Evolutionary conservation across 2,888 invertebrate species (phyloP).

Genomic region (Patella caerulea): DNA sequence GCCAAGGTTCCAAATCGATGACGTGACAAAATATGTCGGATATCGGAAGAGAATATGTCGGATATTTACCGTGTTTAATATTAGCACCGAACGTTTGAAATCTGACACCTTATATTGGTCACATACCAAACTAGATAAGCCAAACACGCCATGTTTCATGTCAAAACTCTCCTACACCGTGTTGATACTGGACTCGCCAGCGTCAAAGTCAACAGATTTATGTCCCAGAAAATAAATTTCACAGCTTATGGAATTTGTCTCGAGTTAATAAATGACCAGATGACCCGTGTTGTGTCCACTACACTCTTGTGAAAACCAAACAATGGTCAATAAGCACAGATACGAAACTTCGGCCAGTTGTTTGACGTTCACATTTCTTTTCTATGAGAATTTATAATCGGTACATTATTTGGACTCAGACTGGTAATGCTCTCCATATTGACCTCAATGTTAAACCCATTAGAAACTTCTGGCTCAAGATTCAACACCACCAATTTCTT

Average conservation of each 20-base stretch:
- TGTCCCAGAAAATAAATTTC: neutral
- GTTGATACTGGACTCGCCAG: neutral
- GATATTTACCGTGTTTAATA: conserved; percentile 5
- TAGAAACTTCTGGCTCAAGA: too few relatives aligned
- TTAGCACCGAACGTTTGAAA: neutral
- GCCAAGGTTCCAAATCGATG: too few relatives aligned
- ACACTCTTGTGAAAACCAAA: neutral
- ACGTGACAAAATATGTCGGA: too few relatives aligned
- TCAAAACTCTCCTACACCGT: neutral
- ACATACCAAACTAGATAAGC: neutral
- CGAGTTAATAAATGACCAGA: neutral
- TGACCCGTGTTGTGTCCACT: neutral
- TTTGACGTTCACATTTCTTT: neutral
- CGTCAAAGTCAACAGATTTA: conserved; percentile 5
- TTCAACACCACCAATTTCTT: too few relatives aligned
- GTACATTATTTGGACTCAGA: too few relatives aligned
- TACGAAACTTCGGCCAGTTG: neutral
- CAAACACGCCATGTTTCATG: too few relatives aligned
- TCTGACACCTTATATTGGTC: conserved; percentile 2
- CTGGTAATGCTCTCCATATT: too few relatives aligned
- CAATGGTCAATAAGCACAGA: neutral
- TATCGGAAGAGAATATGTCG: too few relatives aligned
- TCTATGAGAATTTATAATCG: neutral
- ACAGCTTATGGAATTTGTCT: conserved; percentile 1
- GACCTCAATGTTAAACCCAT: too few relatives aligned